A percentile compares a stretch with the other conserved stretches of the same genome.
Conservation (phyloP, 2,113 vertebrate genomes). For the Anguilla japonica region DNA sequence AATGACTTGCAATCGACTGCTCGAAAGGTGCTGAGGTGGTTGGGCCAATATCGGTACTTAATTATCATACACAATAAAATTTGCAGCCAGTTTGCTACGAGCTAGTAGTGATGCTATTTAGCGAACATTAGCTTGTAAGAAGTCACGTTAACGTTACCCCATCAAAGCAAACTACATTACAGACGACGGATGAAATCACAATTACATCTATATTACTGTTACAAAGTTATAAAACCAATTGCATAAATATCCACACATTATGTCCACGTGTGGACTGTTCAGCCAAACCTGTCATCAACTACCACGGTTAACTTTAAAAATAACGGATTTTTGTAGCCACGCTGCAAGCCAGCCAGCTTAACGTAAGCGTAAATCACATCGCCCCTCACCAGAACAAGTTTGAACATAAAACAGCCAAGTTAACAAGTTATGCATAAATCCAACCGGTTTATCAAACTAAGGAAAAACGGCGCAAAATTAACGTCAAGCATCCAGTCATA, state of each 20-base stretch:
- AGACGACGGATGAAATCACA: no score
- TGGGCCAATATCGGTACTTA: not conserved
- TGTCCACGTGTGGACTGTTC: not conserved
- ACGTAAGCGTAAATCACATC: no score
- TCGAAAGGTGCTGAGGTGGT: not conserved
- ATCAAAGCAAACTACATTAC: no score
- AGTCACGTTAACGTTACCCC: no score
- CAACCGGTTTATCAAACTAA: not conserved
- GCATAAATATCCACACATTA: not conserved
- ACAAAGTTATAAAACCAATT: no score
- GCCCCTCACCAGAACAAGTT: not conserved
- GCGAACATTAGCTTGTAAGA: no score
- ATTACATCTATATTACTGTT: no score
- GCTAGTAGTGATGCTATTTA: no score
- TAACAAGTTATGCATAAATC: not conserved
- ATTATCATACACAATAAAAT: no score
- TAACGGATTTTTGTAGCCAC: not conserved
- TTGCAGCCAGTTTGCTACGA: no score
- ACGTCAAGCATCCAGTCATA: not conserved
- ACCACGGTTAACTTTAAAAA: not conserved
- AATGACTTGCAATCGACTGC: no score
- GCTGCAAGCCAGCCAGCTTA: not conserved
- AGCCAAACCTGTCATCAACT: not conserved
- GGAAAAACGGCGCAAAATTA: not conserved
- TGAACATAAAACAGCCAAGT: not conserved